These are phyloP conservation scores for Danaus plexippus DNA, from an alignment of 1,140 invertebrate species.

Conservation along the genomic window DNA sequence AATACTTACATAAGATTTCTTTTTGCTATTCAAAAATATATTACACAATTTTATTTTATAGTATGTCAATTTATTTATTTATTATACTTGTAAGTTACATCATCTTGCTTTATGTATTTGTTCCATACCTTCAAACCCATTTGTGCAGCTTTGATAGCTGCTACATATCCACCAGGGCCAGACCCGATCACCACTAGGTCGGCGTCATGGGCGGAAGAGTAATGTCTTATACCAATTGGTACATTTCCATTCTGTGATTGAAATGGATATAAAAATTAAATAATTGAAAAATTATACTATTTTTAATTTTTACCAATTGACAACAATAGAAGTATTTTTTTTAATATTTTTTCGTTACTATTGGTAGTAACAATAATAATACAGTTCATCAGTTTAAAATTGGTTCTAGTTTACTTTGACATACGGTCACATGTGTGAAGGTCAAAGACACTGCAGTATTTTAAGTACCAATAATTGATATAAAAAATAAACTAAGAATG, in stretches of 20 bases:
- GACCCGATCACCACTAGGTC: slow-evolving; percentile 98
- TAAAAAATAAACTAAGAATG: no score
- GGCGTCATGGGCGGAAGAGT: slow-evolving; percentile 83
- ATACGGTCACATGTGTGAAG: slow-evolving; percentile 62
- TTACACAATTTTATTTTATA: no score
- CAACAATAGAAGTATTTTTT: no score
- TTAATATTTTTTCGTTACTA: no score
- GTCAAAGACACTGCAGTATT: slow-evolving; percentile 32
- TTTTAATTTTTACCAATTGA: no score
- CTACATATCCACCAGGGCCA: slow-evolving; percentile 99
- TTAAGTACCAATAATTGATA: neutral
- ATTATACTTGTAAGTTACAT: slow-evolving; percentile 1
- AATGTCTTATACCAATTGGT: slow-evolving; percentile 68
- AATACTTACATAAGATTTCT: slow-evolving; percentile 10
- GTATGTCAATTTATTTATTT: neutral
- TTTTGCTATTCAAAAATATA: neutral
- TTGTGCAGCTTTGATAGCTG: slow-evolving; percentile 98
- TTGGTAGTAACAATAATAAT: no score
- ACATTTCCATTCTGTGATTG: slow-evolving; percentile 49
- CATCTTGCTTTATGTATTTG: slow-evolving; percentile 2
- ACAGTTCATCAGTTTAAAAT: no score
- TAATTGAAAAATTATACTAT: no score
- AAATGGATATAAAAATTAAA: no score
- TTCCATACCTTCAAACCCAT: slow-evolving; percentile 92
- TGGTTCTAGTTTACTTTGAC: slow-evolving; percentile 7